Evolutionary conservation across 2,888 invertebrate genomes (phyloP), one percentile per base, ranked within the genome.

Genomic region (Morpho deidamia): DNA sequence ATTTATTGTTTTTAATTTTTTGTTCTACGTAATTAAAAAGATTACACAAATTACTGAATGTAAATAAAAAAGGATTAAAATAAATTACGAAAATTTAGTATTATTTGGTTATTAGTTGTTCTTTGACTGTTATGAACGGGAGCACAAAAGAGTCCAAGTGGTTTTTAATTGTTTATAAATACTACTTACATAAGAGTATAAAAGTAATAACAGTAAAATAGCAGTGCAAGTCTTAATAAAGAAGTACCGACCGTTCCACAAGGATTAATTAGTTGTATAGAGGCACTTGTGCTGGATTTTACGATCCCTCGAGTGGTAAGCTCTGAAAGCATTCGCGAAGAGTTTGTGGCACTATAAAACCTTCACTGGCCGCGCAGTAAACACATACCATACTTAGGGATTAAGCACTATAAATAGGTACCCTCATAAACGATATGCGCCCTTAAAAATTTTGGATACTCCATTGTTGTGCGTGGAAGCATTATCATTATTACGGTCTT

Each of bases 371-470:
- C 39, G 14, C 42, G 59, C 58, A 50, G 53, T 60, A 61, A 64
- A 60, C 59, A 57, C 59, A 55, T 74, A 74, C 68, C 69, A 63
- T 70, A 62, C 60, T 68, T 69, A 71, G 51, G 44, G 49, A 34
- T 50, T 54, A 11, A 59, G 46, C 49, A 41, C 54, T 34, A 23
- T 23, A 59, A 50, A 59, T 57, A 71, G 66, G 67, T 60, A 63
- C 67, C 70, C 72, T 81, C 83, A 70, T 82, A 80, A 82, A 83
- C 67, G 73, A 60, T 76, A 76, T 69, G 65, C 67, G 65, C 62
- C 60, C 58, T 58, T 58, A 56, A 59, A 56, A 56, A 37, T 49
- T 55, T 56, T 52, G 49, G 46, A 53, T 48, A 51, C 53, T 54
- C 46, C 56, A 51, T 56, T 55, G 48, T 55, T 46, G 37, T 9